Conservation (phyloP, 1,140 invertebrate species). For the Stenopsyche tienmushanensis region DNA sequence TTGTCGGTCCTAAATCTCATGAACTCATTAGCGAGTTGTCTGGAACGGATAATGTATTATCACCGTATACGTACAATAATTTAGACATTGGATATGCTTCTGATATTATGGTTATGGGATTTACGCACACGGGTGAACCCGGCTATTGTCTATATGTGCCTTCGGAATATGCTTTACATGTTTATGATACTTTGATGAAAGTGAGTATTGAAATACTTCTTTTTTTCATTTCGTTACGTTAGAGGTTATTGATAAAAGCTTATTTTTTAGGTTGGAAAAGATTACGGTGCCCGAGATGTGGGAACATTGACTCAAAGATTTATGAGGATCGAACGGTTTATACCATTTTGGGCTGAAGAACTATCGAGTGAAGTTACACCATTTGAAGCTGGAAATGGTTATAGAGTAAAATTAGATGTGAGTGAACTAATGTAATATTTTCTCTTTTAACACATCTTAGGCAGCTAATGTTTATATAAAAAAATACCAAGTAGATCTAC, state of each 20-base stretch:
- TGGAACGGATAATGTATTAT: slow-evolving; percentile 67
- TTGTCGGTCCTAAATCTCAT: slow-evolving; percentile 78
- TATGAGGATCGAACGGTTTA: slow-evolving; percentile 66
- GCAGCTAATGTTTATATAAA: too few relatives aligned
- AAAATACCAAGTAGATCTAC: too few relatives aligned
- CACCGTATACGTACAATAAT: slow-evolving; percentile 75
- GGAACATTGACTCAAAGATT: slow-evolving; percentile 75
- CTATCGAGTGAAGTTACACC: slow-evolving; percentile 74
- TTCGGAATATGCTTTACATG: slow-evolving; percentile 75
- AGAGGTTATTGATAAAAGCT: slow-evolving; percentile 4
- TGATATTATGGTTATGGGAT: slow-evolving; percentile 75
- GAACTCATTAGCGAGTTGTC: slow-evolving; percentile 73
- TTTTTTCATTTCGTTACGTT: slow-evolving; percentile 11
- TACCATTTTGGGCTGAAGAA: slow-evolving; percentile 69
- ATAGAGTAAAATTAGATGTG: slow-evolving; percentile 69
- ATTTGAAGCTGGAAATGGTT: slow-evolving; percentile 72
- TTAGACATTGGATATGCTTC: slow-evolving; percentile 76
- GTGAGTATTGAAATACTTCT: slow-evolving; percentile 43
- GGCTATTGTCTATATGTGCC: slow-evolving; percentile 83
- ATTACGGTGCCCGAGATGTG: slow-evolving; percentile 73
- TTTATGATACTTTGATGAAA: slow-evolving; percentile 71
- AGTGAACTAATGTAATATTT: too few relatives aligned
- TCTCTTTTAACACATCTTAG: too few relatives aligned
- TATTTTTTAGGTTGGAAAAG: slow-evolving; percentile 51
- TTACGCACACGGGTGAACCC: slow-evolving; percentile 81